Conservation (phyloP, 2,113 vertebrate species). For the Nerophis lumbriciformis region DNA sequence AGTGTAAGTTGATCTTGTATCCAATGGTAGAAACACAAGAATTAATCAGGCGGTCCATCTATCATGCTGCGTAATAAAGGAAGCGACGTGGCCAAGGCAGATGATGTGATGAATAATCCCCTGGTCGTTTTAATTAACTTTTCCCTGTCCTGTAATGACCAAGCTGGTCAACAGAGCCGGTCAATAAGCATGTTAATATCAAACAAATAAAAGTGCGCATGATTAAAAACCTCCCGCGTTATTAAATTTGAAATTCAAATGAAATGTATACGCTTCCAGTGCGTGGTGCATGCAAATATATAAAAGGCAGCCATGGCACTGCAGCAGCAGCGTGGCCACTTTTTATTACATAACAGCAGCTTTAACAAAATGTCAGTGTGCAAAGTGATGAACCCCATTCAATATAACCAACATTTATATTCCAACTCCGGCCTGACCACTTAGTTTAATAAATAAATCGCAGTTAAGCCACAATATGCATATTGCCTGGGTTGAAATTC, state of each 20-base stretch:
- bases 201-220: constrained; percentile 99
- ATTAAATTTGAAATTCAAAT: constrained; percentile 99
- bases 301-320: constrained; percentile 58
- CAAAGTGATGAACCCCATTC: constrained; percentile 48
- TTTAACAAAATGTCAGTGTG: constrained; percentile 47
- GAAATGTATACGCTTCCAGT: constrained; percentile 91
- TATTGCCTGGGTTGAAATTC: too few relatives aligned
- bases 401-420: constrained; percentile 31
- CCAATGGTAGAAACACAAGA: constrained; percentile 98
- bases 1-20: constrained; percentile 86
- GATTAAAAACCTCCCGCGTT: constrained; percentile 99
- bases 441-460: constrained; percentile 21
- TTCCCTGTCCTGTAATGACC: constrained; percentile 99
- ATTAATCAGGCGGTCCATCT: constrained; percentile 96
- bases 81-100: constrained; percentile 94
- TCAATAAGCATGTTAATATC: constrained; percentile 99
- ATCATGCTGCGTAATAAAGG: constrained; percentile 97
- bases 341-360: constrained; percentile 62
- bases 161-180: constrained; percentile 99
- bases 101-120: constrained; percentile 99
- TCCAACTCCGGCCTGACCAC: constrained; percentile 25
- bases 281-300: constrained; percentile 88
- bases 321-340: constrained; percentile 7
- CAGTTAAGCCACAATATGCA: background rate
- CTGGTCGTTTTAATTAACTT: constrained; percentile 99